Evolutionary conservation across 2,797 vertebrate genomes (phyloP).

Genomic region (Nannoperca australis): DNA sequence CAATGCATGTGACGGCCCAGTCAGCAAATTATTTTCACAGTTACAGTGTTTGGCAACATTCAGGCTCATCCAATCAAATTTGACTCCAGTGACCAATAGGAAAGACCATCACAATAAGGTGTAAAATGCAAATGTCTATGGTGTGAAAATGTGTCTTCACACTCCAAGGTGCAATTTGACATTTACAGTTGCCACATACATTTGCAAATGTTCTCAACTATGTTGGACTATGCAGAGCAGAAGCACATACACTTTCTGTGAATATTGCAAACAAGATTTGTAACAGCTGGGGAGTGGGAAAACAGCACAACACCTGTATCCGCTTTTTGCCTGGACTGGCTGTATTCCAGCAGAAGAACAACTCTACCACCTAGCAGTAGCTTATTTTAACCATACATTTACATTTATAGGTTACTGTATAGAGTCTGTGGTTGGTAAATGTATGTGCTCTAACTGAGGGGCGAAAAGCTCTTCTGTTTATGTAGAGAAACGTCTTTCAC

Average conservation of each 20-base stretch:
- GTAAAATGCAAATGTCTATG: conserved; percentile 22
- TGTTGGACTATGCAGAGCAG: background rate
- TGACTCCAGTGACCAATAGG: background rate
- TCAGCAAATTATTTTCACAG: conserved; percentile 18
- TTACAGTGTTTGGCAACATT: background rate
- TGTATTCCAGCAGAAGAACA: too few species aligned
- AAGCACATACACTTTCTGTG: background rate
- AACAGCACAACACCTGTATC: too few species aligned
- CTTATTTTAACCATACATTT: too few species aligned
- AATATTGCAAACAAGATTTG: too few species aligned
- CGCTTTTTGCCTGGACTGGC: too few species aligned
- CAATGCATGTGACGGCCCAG: background rate
- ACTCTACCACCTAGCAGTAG: too few species aligned
- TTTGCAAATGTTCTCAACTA: conserved; percentile 28
- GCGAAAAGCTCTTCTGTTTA: too few species aligned
- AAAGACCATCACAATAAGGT: background rate
- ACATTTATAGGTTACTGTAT: too few species aligned
- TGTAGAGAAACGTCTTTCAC: too few species aligned
- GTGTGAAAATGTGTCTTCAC: conserved; percentile 36
- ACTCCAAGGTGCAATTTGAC: conserved; percentile 5
- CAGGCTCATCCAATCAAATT: background rate
- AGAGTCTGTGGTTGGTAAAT: too few species aligned
- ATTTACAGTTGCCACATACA: conserved; percentile 35
- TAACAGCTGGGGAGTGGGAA: too few species aligned
- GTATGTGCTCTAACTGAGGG: too few species aligned